Conservation (phyloP, 1,140 invertebrate genomes). For the Pemphigus obesinymphae region DNA sequence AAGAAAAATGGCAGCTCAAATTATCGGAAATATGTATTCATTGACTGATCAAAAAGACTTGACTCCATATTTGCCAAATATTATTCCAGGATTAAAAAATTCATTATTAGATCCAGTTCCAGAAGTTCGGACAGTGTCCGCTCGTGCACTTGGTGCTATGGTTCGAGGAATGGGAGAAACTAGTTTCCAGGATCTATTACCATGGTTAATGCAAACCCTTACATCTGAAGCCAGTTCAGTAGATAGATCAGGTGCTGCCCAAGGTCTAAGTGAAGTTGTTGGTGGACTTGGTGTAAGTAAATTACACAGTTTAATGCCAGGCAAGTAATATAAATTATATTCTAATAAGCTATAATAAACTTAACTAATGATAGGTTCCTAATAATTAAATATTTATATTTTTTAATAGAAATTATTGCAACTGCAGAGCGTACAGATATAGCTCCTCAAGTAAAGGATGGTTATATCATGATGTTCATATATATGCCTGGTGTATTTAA, state of each 20-base stretch:
- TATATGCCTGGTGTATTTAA: conserved; percentile 97
- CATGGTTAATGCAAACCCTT: conserved; percentile 98
- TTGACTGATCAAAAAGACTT: conserved; percentile 98
- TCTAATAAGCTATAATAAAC: no score
- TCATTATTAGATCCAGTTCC: conserved; percentile 96
- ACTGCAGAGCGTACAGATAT: conserved; percentile 92
- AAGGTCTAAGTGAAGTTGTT: conserved; percentile 91
- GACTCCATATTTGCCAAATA: conserved; percentile 90
- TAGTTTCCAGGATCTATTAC: conserved; percentile 89
- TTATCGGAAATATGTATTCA: conserved; percentile 99
- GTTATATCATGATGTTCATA: conserved; percentile 99
- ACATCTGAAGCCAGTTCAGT: conserved; percentile 93
- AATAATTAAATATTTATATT: not conserved
- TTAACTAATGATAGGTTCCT: no score
- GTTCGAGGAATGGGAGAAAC: conserved; percentile 93
- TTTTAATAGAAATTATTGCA: conserved; percentile 77
- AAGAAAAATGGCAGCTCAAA: conserved; percentile 97
- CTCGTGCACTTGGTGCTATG: conserved; percentile 94
- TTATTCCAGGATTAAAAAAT: conserved; percentile 94
- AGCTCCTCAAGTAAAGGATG: conserved; percentile 95
- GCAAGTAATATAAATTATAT: conserved; percentile 46
- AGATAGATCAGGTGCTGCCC: conserved; percentile 95
- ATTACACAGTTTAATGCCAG: conserved; percentile 92
- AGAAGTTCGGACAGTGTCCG: conserved; percentile 88
- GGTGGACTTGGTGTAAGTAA: conserved; percentile 92